Conservation (phyloP, 2,113 vertebrate genomes). For the Chrysemys picta region DNA sequence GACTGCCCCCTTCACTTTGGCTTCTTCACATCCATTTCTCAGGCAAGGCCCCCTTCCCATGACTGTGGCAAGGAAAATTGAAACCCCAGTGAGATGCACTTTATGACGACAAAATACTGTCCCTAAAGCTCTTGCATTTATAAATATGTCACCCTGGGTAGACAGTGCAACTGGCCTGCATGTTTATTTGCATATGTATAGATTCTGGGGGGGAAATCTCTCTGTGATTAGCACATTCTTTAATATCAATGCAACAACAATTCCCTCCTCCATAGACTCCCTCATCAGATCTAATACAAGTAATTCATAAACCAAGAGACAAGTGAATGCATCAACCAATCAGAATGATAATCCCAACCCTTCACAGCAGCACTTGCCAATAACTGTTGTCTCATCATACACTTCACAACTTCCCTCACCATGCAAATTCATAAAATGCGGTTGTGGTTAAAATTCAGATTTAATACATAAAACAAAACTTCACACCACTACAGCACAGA, state of each 20-base stretch:
- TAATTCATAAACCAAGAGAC: no score
- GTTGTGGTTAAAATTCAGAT: rapidly evolving
- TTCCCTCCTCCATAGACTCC: neutral
- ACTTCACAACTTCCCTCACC: rapidly evolving
- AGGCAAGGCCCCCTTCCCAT: neutral
- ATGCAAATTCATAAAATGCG: rapidly evolving
- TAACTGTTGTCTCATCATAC: rapidly evolving
- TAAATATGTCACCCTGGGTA: neutral
- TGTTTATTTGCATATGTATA: neutral
- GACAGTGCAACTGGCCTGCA: neutral
- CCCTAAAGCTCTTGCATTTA: neutral
- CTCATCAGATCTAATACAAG: no score
- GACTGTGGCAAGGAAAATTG: neutral
- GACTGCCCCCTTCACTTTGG: neutral
- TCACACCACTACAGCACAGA: neutral
- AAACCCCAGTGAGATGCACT: neutral
- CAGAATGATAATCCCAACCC: rapidly evolving
- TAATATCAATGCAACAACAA: neutral
- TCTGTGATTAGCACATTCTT: neutral
- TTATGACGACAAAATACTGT: neutral
- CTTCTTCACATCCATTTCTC: neutral
- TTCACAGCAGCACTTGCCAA: rapidly evolving
- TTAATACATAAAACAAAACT: rapidly evolving
- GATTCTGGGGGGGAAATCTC: neutral
- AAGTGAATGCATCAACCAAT: rapidly evolving